Conservation (phyloP, 2,797 vertebrate genomes). For the Scolopax bukidnonensis region DNA sequence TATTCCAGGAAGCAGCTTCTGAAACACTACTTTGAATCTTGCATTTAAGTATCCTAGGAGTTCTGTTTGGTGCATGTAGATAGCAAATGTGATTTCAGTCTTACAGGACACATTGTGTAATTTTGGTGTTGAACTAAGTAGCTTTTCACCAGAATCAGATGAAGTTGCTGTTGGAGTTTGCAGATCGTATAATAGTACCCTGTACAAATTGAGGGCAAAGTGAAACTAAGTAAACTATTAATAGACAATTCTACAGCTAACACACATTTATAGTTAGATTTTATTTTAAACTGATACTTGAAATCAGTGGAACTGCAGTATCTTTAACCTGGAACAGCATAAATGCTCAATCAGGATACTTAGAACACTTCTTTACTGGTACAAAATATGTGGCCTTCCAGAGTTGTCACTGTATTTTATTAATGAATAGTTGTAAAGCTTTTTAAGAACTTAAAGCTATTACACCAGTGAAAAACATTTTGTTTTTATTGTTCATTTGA, state of each 20-base stretch:
- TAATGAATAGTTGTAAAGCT: background rate
- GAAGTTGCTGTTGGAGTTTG: background rate
- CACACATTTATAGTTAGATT: background rate
- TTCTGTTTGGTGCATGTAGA: background rate
- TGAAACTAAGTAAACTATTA: background rate
- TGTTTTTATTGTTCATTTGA: background rate
- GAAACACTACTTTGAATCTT: background rate
- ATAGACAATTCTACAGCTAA: background rate
- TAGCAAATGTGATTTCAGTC: background rate
- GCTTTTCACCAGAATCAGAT: background rate
- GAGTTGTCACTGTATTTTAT: background rate
- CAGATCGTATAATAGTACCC: background rate
- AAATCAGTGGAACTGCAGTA: background rate
- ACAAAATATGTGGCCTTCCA: background rate
- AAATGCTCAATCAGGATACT: background rate
- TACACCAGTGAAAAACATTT: background rate
- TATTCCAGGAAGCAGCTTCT: background rate
- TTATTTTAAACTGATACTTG: background rate
- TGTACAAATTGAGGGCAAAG: background rate
- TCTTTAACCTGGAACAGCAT: background rate
- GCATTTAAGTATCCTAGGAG: background rate
- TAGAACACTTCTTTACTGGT: background rate
- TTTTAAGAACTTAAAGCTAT: background rate
- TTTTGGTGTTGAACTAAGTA: background rate
- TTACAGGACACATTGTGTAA: background rate